Evolutionary conservation across 2,113 vertebrate genomes (phyloP), one percentile per base, ranked within the genome.

Genomic region (Proterorhinus semilunaris): DNA sequence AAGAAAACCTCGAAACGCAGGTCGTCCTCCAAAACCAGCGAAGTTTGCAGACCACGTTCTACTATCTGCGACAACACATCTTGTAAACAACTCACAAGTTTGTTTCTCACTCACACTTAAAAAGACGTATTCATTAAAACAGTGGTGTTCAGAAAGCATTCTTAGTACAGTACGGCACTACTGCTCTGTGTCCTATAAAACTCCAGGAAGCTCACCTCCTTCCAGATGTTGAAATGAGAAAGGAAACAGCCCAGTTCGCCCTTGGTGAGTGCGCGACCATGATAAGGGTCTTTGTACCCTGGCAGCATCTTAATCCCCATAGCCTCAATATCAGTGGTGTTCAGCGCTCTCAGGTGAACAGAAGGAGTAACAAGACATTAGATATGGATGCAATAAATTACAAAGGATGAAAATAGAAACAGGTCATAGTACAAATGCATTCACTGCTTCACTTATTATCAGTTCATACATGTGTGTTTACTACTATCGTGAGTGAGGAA

Each of bases 1-100:
- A 98, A 98, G 90, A 98, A 98, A 65, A 96, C 94, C 91, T 98
- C 96, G 1, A 98, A 98, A 21, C 96, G 92, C 42, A 98, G 89
- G 80, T 98, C 96, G 0, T 98, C 96, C 87, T 98, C 96, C 0
- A 98, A 93, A 65, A 98, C 94, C 10, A 97, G 86, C 0, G 93
- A 93, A 0, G 85, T 91, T 69, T 81, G 79, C 66, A 98, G 87
- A 0, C 92, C 90, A 6, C 91, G 86, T 7, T 93, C 93, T 0
- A 80, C 91, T 0, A 97, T 92, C 96, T 97, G 13, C 12, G 45
- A 47, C 12, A 36, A 46, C 44, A 16, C 43, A 55, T 21, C 52
- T 16, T 45, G 44, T 27, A 36, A 50, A 44, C 62, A 17, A 16
- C 7, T 5, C 42, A 64, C 52, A 58, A 63, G 21, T 43, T 51